Conservation (phyloP, 2,888 invertebrate genomes). For the Eristalis arbustorum region DNA sequence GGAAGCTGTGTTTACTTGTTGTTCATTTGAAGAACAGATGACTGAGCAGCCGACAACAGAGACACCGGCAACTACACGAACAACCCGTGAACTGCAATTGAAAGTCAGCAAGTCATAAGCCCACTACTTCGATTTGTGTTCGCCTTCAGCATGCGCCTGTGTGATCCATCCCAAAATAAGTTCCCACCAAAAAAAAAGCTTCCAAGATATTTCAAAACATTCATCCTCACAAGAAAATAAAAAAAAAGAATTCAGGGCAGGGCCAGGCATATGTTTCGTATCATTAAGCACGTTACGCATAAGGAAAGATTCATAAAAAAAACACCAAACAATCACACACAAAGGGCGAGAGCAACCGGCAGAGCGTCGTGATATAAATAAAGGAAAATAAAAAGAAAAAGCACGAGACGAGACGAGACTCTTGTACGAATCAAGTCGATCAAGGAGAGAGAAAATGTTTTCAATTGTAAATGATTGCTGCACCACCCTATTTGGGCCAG, state of each 20-base stretch:
- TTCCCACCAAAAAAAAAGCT: constrained; percentile 7
- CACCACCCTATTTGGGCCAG: constrained; percentile 25
- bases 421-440: constrained; percentile 16
- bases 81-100: too few species aligned
- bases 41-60: too few species aligned
- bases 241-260: constrained; percentile 42
- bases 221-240: neutral
- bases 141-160: neutral
- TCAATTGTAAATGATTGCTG: constrained; percentile 30
- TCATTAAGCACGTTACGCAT: constrained; percentile 42
- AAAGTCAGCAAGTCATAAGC: too few species aligned
- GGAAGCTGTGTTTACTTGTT: too few species aligned
- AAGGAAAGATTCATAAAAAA: constrained; percentile 10
- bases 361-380: constrained; percentile 28
- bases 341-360: neutral
- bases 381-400: constrained; percentile 15
- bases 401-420: neutral
- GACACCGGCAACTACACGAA: too few species aligned
- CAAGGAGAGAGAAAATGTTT: constrained; percentile 5
- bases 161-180: neutral
- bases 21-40: too few species aligned
- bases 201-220: constrained; percentile 17
- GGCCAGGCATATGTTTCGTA: constrained; percentile 47
- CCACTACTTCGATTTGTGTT: neutral
- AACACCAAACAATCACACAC: neutral